Percentiles rank a stretch among this genome's conserved stretches.
Evolutionary conservation across 2,888 invertebrate species (phyloP).

Genomic region (Corythucha ciliata): DNA sequence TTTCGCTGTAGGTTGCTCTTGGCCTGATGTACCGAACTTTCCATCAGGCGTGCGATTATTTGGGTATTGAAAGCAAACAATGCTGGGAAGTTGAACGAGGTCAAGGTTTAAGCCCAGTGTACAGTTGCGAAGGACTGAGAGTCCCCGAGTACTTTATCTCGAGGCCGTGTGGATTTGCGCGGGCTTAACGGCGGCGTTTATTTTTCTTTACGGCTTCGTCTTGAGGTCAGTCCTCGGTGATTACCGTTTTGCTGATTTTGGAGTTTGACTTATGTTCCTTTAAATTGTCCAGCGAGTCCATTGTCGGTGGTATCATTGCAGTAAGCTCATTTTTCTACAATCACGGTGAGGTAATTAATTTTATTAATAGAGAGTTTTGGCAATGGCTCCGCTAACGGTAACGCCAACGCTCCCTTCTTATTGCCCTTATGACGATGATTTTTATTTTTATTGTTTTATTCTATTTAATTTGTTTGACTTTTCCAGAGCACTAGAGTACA

Average conservation of each 20-base stretch:
- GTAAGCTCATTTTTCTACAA: constrained; percentile 68
- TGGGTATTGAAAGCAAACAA: constrained; percentile 43
- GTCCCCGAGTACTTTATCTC: constrained; percentile 76
- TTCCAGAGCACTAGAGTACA: constrained; percentile 62
- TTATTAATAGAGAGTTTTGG: background rate
- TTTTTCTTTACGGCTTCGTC: constrained; percentile 58
- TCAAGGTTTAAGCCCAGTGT: constrained; percentile 50
- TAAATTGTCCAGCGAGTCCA: constrained; percentile 49
- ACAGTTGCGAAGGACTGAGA: constrained; percentile 69
- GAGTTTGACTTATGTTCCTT: background rate
- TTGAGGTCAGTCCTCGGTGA: constrained; percentile 48
- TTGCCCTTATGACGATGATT: background rate
- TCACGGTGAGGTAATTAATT: constrained; percentile 57
- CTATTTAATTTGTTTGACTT: no score
- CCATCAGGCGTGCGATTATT: constrained; percentile 40
- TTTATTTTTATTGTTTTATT: background rate
- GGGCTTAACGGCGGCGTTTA: constrained; percentile 55
- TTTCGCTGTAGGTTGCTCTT: constrained; percentile 40
- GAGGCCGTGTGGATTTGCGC: constrained; percentile 65
- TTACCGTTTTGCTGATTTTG: background rate
- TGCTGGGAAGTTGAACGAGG: constrained; percentile 55
- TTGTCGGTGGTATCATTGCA: constrained; percentile 63
- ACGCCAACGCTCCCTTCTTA: background rate
- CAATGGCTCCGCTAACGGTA: background rate
- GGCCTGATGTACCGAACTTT: constrained; percentile 47